Evolutionary conservation across 2,888 invertebrate genomes (phyloP).

Genomic region (Morpho deidamia): DNA sequence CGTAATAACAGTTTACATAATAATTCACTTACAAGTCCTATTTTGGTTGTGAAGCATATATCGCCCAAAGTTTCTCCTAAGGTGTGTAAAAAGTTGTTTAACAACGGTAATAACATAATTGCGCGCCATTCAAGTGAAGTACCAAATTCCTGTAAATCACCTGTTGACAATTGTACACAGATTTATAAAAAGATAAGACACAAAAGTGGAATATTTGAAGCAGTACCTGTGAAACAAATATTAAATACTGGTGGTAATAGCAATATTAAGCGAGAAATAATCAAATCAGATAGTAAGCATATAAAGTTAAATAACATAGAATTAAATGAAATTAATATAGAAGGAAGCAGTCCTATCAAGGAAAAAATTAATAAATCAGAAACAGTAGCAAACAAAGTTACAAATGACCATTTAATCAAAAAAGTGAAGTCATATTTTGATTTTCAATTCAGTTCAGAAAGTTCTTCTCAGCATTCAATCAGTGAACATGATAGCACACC

Average conservation of each 20-base stretch:
- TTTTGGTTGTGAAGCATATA: slow-evolving; percentile 36
- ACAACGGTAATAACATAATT: slow-evolving; percentile 2
- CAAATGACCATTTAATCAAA: slow-evolving; percentile 33
- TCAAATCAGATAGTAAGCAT: background rate
- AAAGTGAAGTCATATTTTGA: slow-evolving; percentile 54
- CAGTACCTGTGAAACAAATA: too few relatives aligned
- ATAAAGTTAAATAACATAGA: background rate
- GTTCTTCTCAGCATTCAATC: slow-evolving; percentile 49
- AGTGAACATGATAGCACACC: slow-evolving; percentile 54
- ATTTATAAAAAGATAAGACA: background rate
- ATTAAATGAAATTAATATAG: background rate
- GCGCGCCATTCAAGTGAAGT: background rate
- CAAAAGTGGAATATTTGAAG: background rate
- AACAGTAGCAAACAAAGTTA: background rate
- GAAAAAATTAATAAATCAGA: background rate
- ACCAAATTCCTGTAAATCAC: slow-evolving; percentile 7
- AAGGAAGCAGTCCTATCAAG: background rate
- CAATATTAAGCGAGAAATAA: background rate
- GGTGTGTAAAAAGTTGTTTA: slow-evolving; percentile 46
- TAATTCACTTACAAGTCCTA: slow-evolving; percentile 41
- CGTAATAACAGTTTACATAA: slow-evolving; percentile 10
- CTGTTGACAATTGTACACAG: slow-evolving; percentile 9
- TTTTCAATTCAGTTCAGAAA: slow-evolving; percentile 51
- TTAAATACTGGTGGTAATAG: background rate
- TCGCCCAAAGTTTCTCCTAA: slow-evolving; percentile 35